Conservation (phyloP, 2,888 invertebrate species). For the Orthonevra nobilis region DNA sequence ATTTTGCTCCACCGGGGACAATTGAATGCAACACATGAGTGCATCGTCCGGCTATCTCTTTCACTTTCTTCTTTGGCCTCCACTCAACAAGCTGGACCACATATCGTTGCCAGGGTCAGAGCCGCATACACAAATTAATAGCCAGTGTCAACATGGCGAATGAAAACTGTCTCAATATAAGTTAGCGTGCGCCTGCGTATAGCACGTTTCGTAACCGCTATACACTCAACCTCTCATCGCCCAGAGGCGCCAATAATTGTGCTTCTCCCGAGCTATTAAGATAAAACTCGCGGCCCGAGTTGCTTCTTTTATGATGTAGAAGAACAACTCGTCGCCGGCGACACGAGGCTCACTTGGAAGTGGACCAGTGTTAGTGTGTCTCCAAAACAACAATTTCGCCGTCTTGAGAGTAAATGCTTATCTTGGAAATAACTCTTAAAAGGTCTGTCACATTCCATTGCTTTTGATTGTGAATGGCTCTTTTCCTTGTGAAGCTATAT, state of each 20-base stretch:
- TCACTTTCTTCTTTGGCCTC: conserved; percentile 49
- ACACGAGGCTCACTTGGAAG: background rate
- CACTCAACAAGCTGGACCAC: conserved; percentile 17
- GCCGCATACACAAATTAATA: conserved; percentile 58
- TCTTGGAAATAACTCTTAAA: conserved; percentile 61
- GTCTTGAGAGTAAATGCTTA: conserved; percentile 51
- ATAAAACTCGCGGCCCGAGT: conserved; percentile 71
- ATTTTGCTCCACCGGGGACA: too few species aligned
- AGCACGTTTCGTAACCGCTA: conserved; percentile 24
- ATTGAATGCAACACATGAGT: conserved; percentile 25
- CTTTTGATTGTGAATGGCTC: conserved; percentile 57
- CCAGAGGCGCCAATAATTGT: conserved; percentile 75
- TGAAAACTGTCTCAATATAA: conserved; percentile 59
- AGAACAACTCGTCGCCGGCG: conserved; percentile 12
- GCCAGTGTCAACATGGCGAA: conserved; percentile 57
- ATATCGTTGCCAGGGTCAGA: conserved; percentile 47
- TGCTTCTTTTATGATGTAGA: conserved; percentile 26
- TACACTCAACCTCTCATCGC: too few species aligned
- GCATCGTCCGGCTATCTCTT: conserved; percentile 38
- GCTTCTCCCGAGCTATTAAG: conserved; percentile 75
- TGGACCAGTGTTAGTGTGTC: conserved; percentile 14
- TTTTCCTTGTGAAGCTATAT: conserved; percentile 40
- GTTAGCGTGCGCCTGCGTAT: conserved; percentile 20
- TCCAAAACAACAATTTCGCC: conserved; percentile 54
- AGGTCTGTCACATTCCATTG: conserved; percentile 68